These are phyloP conservation scores for Eupithecia vulgata DNA, from an alignment of 2,888 invertebrate species.

Conservation along the genomic window DNA sequence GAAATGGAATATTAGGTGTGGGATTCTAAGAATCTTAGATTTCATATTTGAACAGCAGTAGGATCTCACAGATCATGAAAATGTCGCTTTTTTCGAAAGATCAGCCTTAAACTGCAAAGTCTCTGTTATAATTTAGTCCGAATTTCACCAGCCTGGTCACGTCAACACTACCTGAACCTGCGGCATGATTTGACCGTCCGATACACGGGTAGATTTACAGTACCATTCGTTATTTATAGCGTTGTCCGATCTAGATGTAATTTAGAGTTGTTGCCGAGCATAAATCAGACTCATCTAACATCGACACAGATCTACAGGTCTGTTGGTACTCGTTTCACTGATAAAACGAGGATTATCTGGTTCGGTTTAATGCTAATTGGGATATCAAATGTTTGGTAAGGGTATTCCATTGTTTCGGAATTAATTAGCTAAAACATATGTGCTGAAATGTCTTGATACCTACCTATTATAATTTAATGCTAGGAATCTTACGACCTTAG, in stretches of 20 bases:
- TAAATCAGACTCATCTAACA: constrained; percentile 80
- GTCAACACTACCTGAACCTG: constrained; percentile 67
- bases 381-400: constrained; percentile 4
- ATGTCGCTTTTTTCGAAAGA: too few relatives aligned
- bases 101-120: neutral
- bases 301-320: constrained; percentile 64
- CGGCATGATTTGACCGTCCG: constrained; percentile 77
- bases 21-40: too few relatives aligned
- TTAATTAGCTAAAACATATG: neutral
- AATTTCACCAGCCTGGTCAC: constrained; percentile 50
- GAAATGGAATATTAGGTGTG: too few relatives aligned
- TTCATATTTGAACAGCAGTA: too few relatives aligned
- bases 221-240: constrained; percentile 79
- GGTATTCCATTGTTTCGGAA: neutral
- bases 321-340: constrained; percentile 63
- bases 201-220: constrained; percentile 81
- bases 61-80: too few relatives aligned
- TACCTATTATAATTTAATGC: too few relatives aligned
- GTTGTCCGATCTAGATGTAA: constrained; percentile 82
- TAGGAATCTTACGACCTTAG: too few relatives aligned
- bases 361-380: constrained; percentile 37
- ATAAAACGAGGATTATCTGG: constrained; percentile 56
- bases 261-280: constrained; percentile 79
- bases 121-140: constrained; percentile 23
- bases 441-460: neutral